Conservation (phyloP, 2,113 vertebrate species). For the Ageneiosus marmoratus region DNA sequence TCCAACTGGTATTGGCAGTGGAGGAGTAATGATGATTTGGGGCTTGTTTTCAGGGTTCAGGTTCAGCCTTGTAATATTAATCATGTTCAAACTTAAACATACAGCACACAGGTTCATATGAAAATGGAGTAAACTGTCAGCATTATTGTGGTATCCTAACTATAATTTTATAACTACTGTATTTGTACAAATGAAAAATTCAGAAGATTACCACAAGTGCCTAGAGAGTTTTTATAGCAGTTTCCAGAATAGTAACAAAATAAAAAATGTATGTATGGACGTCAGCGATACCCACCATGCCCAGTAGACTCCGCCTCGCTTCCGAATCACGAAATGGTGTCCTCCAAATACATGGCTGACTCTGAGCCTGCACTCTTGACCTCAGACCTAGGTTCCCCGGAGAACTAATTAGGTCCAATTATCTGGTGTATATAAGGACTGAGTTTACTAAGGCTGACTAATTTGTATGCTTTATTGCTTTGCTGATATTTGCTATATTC, state of each 20-base stretch:
- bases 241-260: background rate
- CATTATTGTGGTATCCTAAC: background rate
- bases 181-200: background rate
- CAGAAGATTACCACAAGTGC: background rate
- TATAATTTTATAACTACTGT: background rate
- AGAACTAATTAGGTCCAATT: no score
- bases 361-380: no score
- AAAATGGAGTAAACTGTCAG: background rate
- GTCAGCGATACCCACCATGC: no score
- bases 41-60: background rate
- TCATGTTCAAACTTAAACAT: background rate
- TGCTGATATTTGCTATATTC: no score
- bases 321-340: no score
- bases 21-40: conserved; percentile 6
- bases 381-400: no score
- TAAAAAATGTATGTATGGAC: no score
- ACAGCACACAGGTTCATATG: background rate
- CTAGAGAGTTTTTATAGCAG: background rate
- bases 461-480: no score
- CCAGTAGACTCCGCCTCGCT: no score
- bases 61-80: background rate
- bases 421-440: no score
- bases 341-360: no score
- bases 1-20: background rate
- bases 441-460: no score